Conservation (phyloP, 2,888 invertebrate species). For the Caprella mutica region DNA sequence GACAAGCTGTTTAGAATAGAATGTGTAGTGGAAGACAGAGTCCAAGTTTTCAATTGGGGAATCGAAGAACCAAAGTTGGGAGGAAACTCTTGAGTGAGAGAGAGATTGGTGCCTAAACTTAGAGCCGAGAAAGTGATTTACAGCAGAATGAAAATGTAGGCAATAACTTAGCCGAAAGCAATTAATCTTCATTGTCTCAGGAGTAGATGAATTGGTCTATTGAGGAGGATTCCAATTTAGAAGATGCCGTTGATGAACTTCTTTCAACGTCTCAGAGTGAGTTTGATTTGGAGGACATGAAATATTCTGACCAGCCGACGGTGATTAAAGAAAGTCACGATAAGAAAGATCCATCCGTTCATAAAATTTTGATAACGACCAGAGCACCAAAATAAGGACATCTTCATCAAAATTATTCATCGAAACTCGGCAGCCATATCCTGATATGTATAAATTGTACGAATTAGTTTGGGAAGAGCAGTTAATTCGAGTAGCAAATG, state of each 20-base stretch:
- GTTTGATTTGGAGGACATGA: not conserved
- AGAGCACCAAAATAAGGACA: not conserved
- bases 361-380: not conserved
- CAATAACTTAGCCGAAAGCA: too few relatives aligned
- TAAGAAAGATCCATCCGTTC: not conserved
- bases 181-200: too few relatives aligned
- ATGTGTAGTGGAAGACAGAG: too few relatives aligned
- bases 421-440: slow-evolving; percentile 7
- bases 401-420: not conserved
- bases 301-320: not conserved
- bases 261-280: not conserved
- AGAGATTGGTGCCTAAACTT: not conserved
- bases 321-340: not conserved
- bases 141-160: not conserved
- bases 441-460: slow-evolving; percentile 7
- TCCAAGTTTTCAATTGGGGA: not conserved
- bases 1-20: not conserved
- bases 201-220: too few relatives aligned
- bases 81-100: not conserved
- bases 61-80: not conserved
- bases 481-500: too few relatives aligned
- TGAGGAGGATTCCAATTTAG: not conserved
- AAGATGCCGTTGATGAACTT: slow-evolving; percentile 4
- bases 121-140: not conserved
- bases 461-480: not conserved